Evolutionary conservation across 2,888 invertebrate species (phyloP), one percentile per base, ranked within the genome.

Genomic region (Mactromeris polynyma): DNA sequence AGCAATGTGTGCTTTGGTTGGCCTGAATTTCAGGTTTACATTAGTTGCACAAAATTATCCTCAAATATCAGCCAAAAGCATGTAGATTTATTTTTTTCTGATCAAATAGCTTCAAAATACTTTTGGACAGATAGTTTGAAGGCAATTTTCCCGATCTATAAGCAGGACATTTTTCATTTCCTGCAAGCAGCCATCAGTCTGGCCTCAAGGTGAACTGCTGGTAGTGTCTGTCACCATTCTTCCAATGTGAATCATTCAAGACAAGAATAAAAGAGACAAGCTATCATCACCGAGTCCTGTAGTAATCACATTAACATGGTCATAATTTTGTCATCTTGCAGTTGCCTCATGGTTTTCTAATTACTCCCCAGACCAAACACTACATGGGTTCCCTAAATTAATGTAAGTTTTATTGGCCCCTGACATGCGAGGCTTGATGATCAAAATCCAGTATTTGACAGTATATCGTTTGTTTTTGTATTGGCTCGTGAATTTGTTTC

Each of bases 231-330:
- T 33, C 36, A 33, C 4, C 36, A 36, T 73, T 73, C 17, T 73
- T 73, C 36, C 1, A 33, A 33, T 19, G 19, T 73, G 36, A 73
- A 73, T 73, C 33, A 36, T 73, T 33, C 33, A 73, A 73, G 33
- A 73, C 36, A 33, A 33, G 26, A 73, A 73, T 33, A 73, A 33
- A 73, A 14, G 19, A 73, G 31, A 73, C 73, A 73, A 36, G 36
- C 73, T 26, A 73, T 64, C 58, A 73, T 73, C 73, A 73, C 73
- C 73, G 36, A 64, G 58, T 26, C n/a, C 36, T 73, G 17, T 21
- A 21, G n/a, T 86, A 81, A 86, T 86, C 86, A 86, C 81, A 86
- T 86, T 86, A 86, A 38, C 73, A 81, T 38, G 77, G 81, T 81
- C 86, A 86, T 86, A 86, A 86, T 54, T 77, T 82, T 81, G 86